phyloP scores from a whole-genome alignment of 2,113 vertebrate genomes.

The Artemisiospiza belli region DNA sequence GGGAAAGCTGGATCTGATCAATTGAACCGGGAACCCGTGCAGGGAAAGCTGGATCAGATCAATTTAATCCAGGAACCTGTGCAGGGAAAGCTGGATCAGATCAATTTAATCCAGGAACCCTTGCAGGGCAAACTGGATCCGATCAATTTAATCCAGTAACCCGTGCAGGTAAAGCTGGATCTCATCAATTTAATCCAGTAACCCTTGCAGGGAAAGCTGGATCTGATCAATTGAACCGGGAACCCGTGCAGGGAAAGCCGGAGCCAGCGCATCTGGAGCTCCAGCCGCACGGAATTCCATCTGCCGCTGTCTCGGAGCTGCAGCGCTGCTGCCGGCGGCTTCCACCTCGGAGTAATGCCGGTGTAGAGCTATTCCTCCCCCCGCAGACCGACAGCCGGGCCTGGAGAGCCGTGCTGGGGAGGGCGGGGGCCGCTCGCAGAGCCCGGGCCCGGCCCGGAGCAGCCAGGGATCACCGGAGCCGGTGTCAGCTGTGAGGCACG shows the following conservation, averaged over 20 bases:
- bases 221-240: fast-evolving
- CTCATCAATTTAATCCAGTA: no score
- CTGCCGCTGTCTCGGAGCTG: background rate
- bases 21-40: fast-evolving
- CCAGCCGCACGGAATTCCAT: background rate
- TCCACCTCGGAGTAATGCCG: background rate
- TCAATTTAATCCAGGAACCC: no score
- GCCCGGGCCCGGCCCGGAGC: background rate
- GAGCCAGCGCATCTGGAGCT: background rate
- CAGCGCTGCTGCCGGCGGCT: background rate
- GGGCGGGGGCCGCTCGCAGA: background rate
- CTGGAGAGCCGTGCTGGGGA: background rate
- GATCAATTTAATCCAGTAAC: background rate
- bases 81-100: background rate
- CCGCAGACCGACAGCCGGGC: slow-evolving; percentile 30
- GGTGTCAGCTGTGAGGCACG: slow-evolving; percentile 71
- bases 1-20: background rate
- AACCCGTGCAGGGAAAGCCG: background rate
- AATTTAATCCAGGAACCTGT: fast-evolving
- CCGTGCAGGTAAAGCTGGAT: background rate
- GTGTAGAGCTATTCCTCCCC: slow-evolving; percentile 19
- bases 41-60: background rate
- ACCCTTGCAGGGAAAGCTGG: background rate
- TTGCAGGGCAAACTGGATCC: background rate
- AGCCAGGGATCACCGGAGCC: slow-evolving; percentile 25